Base-by-base conservation (phyloP, 2,113 vertebrate species). In the Elachura formosa region DNA sequence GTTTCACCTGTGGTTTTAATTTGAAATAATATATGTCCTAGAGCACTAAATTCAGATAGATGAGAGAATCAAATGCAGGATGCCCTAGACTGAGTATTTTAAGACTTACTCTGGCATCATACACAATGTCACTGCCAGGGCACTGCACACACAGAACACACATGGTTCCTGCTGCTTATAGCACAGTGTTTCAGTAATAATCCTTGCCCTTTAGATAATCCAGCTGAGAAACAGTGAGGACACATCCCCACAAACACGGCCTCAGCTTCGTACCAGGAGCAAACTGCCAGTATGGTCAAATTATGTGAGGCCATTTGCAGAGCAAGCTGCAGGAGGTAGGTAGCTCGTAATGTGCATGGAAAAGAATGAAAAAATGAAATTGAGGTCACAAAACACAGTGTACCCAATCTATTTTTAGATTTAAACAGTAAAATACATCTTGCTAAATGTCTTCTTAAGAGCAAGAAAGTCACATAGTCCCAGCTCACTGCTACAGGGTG, bases 381-480 rank as follows among this genome's bases (percentile, higher is more conserved):
- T 58, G 59, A 96, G 75, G 89, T 87, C 93, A 89, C 84, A 84
- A 95, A 93, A 91, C 89, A 94, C 68, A 63, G 40, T 83, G 92
- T 93, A 72, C 95, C 83, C 77, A 34, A 72, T 87, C 95, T 96
- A 96, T 95, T 94, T 96, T 96, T 95, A 96, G 94, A 66, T 58
- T 75, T 82, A 88, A 88, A 78, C 41, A 69, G 58, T 87, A 80
- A 91, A 95, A 94, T 51, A 5, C 19, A 55, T 95, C 91, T 95
- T 93, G 66, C 67, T 93, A 91, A 89, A 94, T 46, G 71, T 66
- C 78, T 83, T 33, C 12, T 76, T 73, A 79, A 87, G 66, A 94
- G 77, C 40, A 74, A 89, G 46, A 75, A 94, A 29, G 45, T 95
- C 45, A 4, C 54, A 82, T 87, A 83, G 76, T 69, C 43, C 67